These are phyloP conservation scores for Aramus guarauna DNA, from an alignment of 2,113 vertebrate species.

Conservation along the genomic window DNA sequence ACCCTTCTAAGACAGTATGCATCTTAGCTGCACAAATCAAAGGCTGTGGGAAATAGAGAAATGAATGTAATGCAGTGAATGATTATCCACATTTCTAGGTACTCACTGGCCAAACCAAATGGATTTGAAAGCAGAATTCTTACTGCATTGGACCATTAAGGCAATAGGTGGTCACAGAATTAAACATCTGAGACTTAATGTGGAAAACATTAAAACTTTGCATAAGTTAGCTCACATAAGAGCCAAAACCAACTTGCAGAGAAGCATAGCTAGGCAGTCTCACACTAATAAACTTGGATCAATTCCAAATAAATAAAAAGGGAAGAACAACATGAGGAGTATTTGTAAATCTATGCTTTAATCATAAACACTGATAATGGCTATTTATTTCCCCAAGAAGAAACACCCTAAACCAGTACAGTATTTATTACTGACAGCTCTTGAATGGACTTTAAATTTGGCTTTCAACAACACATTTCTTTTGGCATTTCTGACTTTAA, in stretches of 20 bases:
- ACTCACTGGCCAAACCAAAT: background rate
- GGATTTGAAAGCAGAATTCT: background rate
- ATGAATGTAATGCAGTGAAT: background rate
- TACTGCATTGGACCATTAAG: background rate
- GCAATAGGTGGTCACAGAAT: background rate
- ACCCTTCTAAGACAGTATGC: background rate
- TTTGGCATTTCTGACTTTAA: background rate
- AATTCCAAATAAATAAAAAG: background rate
- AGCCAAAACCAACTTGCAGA: background rate
- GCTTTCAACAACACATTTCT: background rate
- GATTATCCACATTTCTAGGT: background rate
- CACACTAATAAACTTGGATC: background rate
- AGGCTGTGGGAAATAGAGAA: background rate
- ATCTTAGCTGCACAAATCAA: background rate
- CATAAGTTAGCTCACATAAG: background rate
- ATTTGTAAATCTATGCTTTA: background rate
- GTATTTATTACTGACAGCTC: background rate
- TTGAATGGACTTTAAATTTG: background rate
- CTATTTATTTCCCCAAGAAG: background rate
- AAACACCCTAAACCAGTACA: background rate
- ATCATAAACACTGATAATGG: background rate
- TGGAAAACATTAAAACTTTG: background rate
- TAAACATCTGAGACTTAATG: background rate
- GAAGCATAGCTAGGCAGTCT: background rate
- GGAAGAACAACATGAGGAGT: background rate